Base-by-base conservation (phyloP, 2,888 invertebrate genomes). In the Ophion ellenae region DNA sequence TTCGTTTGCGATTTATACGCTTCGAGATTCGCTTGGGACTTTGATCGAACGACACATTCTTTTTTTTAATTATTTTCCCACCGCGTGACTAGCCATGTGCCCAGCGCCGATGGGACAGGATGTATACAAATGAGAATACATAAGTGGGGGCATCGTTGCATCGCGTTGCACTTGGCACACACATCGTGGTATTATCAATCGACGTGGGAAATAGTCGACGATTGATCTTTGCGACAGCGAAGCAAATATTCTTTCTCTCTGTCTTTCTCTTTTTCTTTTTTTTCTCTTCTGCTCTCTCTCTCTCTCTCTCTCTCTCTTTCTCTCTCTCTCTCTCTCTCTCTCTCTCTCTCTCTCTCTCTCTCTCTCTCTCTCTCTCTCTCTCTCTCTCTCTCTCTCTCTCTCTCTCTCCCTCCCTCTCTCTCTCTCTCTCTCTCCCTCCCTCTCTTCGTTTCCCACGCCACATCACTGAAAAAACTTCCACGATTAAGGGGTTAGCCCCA, bases 81-180 rank as follows among this genome's bases (percentile, higher is more conserved):
- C 91, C 85, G 67, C 87, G 88, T 85, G 77, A 28, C 83, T 61
- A 67, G 71, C 86, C 80, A 81, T 69, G 83, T 80, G 81, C 84
- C 61, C 47, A 53, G 74, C n/a, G 61, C 32, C 40, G 20, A 11
- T 20, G 45, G 47, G 59, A 32, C 63, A 57, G 1, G 24, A 36
- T 24, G 59, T 64, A 63, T 63, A 45, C 20, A 4, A 47, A 45
- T n/a, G 14, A 28, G n/a, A 14, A 69, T 40, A 9, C n/a, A 40
- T 36, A 40, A 17, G 53, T 14, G 14, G 24, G 24, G 69, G 20
- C 47, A 24, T 69, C 17, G 24, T 24, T 47, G 69, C 14, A 47
- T 53, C 53, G 53, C 5, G 53, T 53, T 47, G 47, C 47, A 47
- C 24, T 9, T 24, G 11, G 10, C 17, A 7, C 36, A 69, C 6